Conservation (phyloP, 2,797 vertebrate species). For the Sebastes hubbsi region DNA sequence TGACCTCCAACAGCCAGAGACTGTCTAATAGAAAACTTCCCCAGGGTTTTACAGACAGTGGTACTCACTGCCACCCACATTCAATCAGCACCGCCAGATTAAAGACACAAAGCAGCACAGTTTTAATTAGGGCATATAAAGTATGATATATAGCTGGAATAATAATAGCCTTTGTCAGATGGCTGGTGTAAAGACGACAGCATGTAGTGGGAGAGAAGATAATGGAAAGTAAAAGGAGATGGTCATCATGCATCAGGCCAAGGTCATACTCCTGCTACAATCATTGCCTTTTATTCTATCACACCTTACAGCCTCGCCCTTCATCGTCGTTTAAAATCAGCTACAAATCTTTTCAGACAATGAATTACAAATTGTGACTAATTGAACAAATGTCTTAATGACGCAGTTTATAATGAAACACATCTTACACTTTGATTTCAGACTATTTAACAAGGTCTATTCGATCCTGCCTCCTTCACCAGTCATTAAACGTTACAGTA, state of each 20-base stretch:
- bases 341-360: background rate
- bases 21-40: slow-evolving; percentile 63
- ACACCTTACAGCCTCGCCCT: background rate
- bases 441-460: background rate
- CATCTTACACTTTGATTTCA: background rate
- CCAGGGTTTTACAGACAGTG: slow-evolving; percentile 73
- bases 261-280: slow-evolving; percentile 21
- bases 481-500: background rate
- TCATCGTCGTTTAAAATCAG: background rate
- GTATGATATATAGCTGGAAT: slow-evolving; percentile 64
- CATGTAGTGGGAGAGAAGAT: slow-evolving; percentile 28
- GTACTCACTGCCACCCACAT: slow-evolving; percentile 78
- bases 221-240: slow-evolving; percentile 18
- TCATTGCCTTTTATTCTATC: background rate
- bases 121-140: slow-evolving; percentile 82
- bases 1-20: slow-evolving; percentile 66
- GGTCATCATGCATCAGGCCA: slow-evolving; percentile 45
- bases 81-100: slow-evolving; percentile 78
- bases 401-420: background rate
- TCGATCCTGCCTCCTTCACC: background rate
- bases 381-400: background rate
- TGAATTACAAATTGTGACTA: background rate
- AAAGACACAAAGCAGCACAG: slow-evolving; percentile 62
- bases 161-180: slow-evolving; percentile 64
- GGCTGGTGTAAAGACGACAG: slow-evolving; percentile 52